Evolutionary conservation across 2,113 vertebrate genomes (phyloP), one percentile per base, ranked within the genome.

Genomic region (Laticauda colubrina): DNA sequence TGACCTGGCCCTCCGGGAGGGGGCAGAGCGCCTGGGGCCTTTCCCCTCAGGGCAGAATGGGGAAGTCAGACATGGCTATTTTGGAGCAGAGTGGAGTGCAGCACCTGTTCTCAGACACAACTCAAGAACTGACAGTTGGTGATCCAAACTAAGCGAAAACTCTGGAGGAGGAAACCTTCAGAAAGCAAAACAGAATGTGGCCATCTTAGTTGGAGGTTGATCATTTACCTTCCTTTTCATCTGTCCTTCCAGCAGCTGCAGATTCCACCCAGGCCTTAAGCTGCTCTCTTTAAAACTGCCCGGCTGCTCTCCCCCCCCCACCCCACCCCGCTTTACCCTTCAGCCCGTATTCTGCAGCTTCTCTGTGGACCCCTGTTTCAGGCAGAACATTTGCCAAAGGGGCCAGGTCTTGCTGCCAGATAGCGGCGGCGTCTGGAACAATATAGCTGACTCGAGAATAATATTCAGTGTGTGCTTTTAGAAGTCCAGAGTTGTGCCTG

Each of bases 251-350:
- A 9, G 89, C 94, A 85, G 89, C 0, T 0, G 90, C 93, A 5
- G n/a, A 93, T 93, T 93, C 56, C 59, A 14, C 92, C 75, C 69
- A 54, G 21, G 86, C 88, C 85, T 86, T 93, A 86, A 61, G 75
- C 61, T 34, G 39, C 39, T 88, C 51, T 56, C 85, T 57, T 91
- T 81, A 34, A 88, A 91, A 18, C 55, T 34, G 69, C 55, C 86
- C n/a, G 64, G 92, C 53, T 89, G 88, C 64, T 85, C 57, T 2
- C 5, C 48, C 26, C 2, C 4, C 15, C 0, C 26, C 5, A 0
- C 48, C 18, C 5, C 4, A 7, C 0, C 23, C 8, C 48, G 48
- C 48, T 11, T 14, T 0, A 54, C 11, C 69, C 9, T 85, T 55
- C 0, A 57, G 88, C 64, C 61, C 2, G 1, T 43, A 18, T 29